These are phyloP conservation scores for Prunella himalayana DNA, from an alignment of 2,113 vertebrate genomes.

Conservation along the genomic window DNA sequence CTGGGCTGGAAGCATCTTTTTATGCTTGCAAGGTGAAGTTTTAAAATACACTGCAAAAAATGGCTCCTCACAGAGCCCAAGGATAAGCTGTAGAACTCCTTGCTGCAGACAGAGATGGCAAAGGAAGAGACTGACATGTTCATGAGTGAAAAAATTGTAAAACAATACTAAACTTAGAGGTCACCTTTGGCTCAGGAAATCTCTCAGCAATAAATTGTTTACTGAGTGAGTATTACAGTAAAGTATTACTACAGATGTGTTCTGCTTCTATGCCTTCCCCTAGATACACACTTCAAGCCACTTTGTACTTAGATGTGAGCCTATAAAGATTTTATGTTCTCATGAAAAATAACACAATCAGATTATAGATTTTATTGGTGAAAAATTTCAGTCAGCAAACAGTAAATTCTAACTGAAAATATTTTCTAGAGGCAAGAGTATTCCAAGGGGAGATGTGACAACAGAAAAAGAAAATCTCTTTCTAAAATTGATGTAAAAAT, in stretches of 20 bases:
- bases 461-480: background rate
- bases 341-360: constrained; percentile 1
- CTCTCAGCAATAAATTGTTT: background rate
- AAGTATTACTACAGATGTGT: background rate
- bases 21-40: background rate
- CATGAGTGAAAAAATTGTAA: background rate
- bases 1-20: background rate
- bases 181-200: background rate
- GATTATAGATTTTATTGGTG: background rate
- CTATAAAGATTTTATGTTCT: constrained; percentile 25
- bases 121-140: background rate
- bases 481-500: background rate
- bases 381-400: background rate
- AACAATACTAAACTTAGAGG: background rate
- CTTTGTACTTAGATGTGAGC: background rate
- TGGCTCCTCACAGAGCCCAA: background rate
- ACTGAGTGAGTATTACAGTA: background rate
- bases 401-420: background rate
- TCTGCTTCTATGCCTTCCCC: background rate
- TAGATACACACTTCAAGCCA: background rate
- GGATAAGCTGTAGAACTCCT: background rate
- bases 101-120: background rate
- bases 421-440: background rate
- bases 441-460: background rate
- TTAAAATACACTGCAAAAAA: background rate